Conservation (phyloP, 2,888 invertebrate genomes). For the Diplolepis rosae region DNA sequence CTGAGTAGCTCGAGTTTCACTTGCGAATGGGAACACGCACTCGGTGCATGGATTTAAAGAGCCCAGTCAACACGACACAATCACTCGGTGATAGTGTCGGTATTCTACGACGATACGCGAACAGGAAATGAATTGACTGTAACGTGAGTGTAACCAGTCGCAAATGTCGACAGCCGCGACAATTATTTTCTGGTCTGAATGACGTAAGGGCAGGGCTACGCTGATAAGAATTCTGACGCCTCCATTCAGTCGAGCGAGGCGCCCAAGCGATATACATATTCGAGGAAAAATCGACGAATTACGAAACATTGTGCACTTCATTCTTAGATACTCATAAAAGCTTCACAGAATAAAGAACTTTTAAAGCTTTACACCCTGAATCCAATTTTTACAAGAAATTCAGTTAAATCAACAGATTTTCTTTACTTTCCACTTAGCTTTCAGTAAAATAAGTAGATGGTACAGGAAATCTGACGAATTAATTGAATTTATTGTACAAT, state of each 20-base stretch:
- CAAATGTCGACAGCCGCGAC: conserved; percentile 37
- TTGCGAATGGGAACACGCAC: conserved; percentile 43
- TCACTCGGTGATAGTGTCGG: conserved; percentile 4
- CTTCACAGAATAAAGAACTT: not conserved
- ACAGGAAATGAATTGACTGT: conserved; percentile 35
- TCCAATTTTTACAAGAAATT: no score
- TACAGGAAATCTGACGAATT: no score
- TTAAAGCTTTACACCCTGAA: conserved; percentile 5
- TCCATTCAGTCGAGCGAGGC: conserved; percentile 56
- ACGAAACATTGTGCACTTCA: conserved; percentile 33
- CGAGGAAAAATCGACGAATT: conserved; percentile 32
- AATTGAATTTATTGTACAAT: no score
- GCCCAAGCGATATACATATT: conserved; percentile 31
- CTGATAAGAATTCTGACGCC: conserved; percentile 68
- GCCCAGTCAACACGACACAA: conserved; percentile 42
- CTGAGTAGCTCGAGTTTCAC: not conserved
- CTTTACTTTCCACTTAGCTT: no score
- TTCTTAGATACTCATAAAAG: conserved; percentile 4
- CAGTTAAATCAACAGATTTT: no score
- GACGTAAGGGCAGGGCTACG: conserved; percentile 59
- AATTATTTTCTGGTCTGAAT: conserved; percentile 50
- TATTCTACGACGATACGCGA: not conserved
- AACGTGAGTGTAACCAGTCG: conserved; percentile 38
- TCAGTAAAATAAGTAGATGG: no score
- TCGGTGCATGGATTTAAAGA: conserved; percentile 49